Evolutionary conservation across 2,113 vertebrate genomes (phyloP), one percentile per base, ranked within the genome.

Genomic region (Poeciliopsis prolifica): DNA sequence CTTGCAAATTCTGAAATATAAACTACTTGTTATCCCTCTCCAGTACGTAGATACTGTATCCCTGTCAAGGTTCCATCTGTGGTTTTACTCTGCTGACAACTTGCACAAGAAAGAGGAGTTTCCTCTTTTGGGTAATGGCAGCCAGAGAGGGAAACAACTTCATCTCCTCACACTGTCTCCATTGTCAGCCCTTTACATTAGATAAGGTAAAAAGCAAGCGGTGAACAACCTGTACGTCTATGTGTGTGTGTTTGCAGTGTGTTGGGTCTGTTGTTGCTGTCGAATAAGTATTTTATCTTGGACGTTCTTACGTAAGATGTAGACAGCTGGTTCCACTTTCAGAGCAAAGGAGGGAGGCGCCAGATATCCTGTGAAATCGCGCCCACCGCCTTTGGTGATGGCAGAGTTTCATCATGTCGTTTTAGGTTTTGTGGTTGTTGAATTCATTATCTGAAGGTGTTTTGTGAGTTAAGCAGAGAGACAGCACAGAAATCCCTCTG

Each of bases 301-400:
- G 77, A 61, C 31, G 29, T 65, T 58, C 74, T 89, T 89, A 72
- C 77, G 71, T 85, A 84, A 89, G 78, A 70, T 48, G 14, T 11
- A 77, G 70, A 86, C 81, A 86, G 78, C 84, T 83, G 80, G 68
- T 77, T 70, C 74, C 42, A 85, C 75, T 80, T 83, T 68, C 60
- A 68, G 78, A 65, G 61, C 75, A 80, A 85, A 33, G 51, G 80
- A 29, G 24, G 65, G 67, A 83, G 65, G 65, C 42, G 61, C 58
- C 30, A 51, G 42, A 75, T 68, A 65, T 76, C 80, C 65, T 65
- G 62, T 70, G 72, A 82, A 78, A 86, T 69, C 15, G 5, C 69
- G 42, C 73, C 78, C 51, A n/a, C 70, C 30, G 63, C 74, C 74
- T n/a, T 65, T 64, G 44, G 80, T 33, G 19, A 51, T 40, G 28